Base-by-base conservation (phyloP, 2,888 invertebrate species). In the Nymphalis urticae region DNA sequence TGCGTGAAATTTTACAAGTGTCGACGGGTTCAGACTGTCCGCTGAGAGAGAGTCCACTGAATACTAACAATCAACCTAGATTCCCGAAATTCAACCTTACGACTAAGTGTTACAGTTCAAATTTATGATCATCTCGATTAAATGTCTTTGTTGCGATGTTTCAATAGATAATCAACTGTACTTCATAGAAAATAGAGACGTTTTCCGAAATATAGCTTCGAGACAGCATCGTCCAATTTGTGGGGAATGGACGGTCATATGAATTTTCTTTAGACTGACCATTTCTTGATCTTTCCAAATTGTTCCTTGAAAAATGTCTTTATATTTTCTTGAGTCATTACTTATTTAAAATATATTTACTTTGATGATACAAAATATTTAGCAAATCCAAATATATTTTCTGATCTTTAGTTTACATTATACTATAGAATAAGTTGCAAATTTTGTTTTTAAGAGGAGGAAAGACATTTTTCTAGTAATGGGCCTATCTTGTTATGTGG, bases 1-100 rank as follows among this genome's bases (percentile, higher is more conserved):
- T 80, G 83, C 86, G 86, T 84, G 86, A 86, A 88, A 89, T 89
- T 84, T 85, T 84, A 85, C 89, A 85, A 87, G 86, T 86, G 86
- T 83, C 82, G 81, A 78, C 76, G 79, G 73, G 62, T 75, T 69
- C 50, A 58, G 66, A 51, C 63, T 66, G 58, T 69, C 62, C 71
- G 42, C 48, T 42, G 50, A 50, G 56, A 58, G 54, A 16, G 32
- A 56, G 51, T 66, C 64, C 59, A 63, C 65, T 54, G 62, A 72
- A 67, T 70, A 32, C 62, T 42, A 56, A 63, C 27, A 62, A 68
- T 58, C 7, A 32, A 48, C n/a, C n/a, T n/a, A 7, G 17, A 24
- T 13, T 24, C 17, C 19, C 13, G 19, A 67, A 59, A 58, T 47
- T 48, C 21, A 62, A 59, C 50, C 27, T 50, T 53, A 62, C 19